A percentile compares a stretch with the other conserved stretches of the same genome.
These are phyloP conservation scores for Xenus cinereus DNA, from an alignment of 2,113 vertebrate species.

Conservation along the genomic window DNA sequence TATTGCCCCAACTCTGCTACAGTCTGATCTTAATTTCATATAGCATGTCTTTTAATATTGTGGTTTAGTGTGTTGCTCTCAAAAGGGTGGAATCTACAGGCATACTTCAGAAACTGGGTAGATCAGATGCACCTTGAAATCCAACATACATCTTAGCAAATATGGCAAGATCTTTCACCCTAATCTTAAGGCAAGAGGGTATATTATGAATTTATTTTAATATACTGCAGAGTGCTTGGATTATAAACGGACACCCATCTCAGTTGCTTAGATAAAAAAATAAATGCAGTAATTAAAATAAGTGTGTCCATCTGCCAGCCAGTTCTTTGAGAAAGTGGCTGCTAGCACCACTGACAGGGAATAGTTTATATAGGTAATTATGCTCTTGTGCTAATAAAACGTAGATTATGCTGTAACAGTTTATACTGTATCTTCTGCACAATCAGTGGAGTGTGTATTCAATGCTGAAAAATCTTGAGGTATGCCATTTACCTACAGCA, in stretches of 20 bases:
- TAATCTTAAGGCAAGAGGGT: not conserved
- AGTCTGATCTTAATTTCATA: not conserved
- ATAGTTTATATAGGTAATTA: not conserved
- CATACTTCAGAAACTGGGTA: not conserved
- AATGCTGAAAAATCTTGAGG: not conserved
- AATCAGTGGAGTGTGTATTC: not conserved
- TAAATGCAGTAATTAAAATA: not conserved
- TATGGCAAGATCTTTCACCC: not conserved
- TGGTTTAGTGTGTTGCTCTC: not conserved
- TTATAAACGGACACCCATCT: not conserved
- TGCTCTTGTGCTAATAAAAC: not conserved
- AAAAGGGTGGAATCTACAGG: not conserved
- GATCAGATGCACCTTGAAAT: not conserved
- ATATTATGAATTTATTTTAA: not conserved
- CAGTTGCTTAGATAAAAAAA: not conserved
- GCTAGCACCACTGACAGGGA: not conserved
- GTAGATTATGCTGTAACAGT: not conserved
- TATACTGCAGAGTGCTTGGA: not conserved
- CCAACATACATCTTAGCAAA: not conserved
- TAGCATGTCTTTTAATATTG: not conserved
- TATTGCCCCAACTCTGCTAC: not conserved
- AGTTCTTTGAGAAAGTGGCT: not conserved
- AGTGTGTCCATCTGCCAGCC: not conserved
- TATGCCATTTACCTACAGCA: not conserved
- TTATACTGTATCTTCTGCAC: not conserved